Percentiles rank a stretch among this genome's conserved stretches.
phyloP scores from a whole-genome alignment of 2,797 vertebrate genomes.

The Clarias fuscus region DNA sequence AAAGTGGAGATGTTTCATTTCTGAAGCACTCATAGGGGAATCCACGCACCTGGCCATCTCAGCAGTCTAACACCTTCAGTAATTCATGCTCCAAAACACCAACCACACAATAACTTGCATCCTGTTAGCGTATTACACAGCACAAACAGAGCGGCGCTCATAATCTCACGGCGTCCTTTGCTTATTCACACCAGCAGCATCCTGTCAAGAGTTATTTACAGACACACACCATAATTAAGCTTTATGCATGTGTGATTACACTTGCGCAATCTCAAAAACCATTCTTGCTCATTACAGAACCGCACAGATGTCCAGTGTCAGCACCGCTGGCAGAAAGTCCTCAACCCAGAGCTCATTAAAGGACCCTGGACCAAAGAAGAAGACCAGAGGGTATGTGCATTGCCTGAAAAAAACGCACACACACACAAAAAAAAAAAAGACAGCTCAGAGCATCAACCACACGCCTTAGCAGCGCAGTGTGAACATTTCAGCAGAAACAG shows the following conservation, averaged over 20 bases:
- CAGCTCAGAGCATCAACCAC: background rate
- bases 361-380: conserved; percentile 99
- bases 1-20: conserved; percentile 63
- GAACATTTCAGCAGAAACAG: conserved; percentile 25
- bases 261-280: background rate
- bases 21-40: conserved; percentile 52
- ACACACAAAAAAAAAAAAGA: background rate
- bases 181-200: conserved; percentile 22
- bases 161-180: background rate
- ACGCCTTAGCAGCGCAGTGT: background rate
- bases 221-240: background rate
- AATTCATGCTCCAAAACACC: conserved; percentile 12
- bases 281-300: conserved; percentile 75
- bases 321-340: conserved; percentile 98
- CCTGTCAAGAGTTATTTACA: conserved; percentile 12
- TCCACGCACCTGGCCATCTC: conserved; percentile 56
- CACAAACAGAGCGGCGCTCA: background rate
- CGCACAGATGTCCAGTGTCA: conserved; percentile 98
- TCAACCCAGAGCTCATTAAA: conserved; percentile 99
- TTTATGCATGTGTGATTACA: background rate
- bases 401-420: background rate
- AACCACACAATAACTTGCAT: background rate
- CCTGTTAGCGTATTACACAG: conserved; percentile 25
- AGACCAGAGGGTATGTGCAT: conserved; percentile 91
- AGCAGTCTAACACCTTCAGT: conserved; percentile 22